These are phyloP conservation scores for Scaptomyza caliginosa DNA, from an alignment of 2,888 invertebrate species.

Conservation along the genomic window DNA sequence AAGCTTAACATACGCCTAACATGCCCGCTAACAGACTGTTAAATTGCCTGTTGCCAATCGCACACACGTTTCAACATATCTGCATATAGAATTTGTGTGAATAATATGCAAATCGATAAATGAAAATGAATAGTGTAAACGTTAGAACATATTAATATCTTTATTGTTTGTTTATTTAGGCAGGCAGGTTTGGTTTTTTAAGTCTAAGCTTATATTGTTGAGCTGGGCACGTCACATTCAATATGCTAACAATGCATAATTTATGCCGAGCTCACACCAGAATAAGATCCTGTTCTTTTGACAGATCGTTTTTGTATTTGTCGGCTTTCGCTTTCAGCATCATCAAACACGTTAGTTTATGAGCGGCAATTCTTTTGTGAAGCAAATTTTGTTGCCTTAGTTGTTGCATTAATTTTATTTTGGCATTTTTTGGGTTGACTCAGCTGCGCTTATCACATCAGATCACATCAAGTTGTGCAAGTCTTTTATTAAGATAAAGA, in stretches of 20 bases:
- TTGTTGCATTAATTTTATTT: slow-evolving; percentile 39
- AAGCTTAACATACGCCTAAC: slow-evolving; percentile 46
- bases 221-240: slow-evolving; percentile 7
- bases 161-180: slow-evolving; percentile 55
- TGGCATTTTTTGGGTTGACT: slow-evolving; percentile 24
- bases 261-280: slow-evolving; percentile 41
- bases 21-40: slow-evolving; percentile 42
- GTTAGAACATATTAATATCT: slow-evolving; percentile 40
- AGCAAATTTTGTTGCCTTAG: slow-evolving; percentile 30
- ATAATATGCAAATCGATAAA: slow-evolving; percentile 63
- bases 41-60: slow-evolving; percentile 6
- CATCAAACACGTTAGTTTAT: slow-evolving; percentile 33
- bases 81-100: slow-evolving; percentile 29
- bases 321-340: slow-evolving; percentile 14
- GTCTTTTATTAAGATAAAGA: slow-evolving; percentile 4
- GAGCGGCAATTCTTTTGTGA: slow-evolving; percentile 55
- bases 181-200: slow-evolving; percentile 37
- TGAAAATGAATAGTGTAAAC: slow-evolving; percentile 61
- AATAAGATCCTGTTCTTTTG: slow-evolving; percentile 49
- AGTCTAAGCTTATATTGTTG: slow-evolving; percentile 11
- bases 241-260: slow-evolving; percentile 54
- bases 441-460: slow-evolving; percentile 29
- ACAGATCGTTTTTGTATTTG: slow-evolving; percentile 5
- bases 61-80: slow-evolving; percentile 47
- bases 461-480: slow-evolving; percentile 43